Evolutionary conservation across 2,797 vertebrate species (phyloP), one percentile per base, ranked within the genome.

Genomic region (Knipowitschia caucasica): DNA sequence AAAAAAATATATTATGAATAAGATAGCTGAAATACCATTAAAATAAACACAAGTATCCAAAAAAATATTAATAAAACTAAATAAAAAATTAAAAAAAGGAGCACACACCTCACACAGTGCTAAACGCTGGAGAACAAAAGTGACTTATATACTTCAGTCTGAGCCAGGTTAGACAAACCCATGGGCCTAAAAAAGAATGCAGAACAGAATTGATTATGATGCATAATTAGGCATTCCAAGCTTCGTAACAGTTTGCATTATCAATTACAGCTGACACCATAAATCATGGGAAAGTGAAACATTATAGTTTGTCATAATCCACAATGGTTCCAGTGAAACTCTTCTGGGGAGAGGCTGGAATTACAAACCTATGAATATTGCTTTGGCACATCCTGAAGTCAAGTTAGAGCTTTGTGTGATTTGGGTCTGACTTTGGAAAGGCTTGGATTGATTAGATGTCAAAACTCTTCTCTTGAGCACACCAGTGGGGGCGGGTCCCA

Each of bases 261-360:
- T 60, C 47, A 35, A 60, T 73, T 56, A 30, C 45, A 55, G 66
- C 43, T 50, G 55, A 64, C 62, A 59, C 46, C 42, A 45, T 68
- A 69, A 82, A 69, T 81, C 70, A 78, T 43, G 84, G 71, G 71
- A 78, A 82, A 77, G 15, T 11, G 4, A 58, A 55, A 76, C 36
- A 15, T 58, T 46, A 45, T 64, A 47, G 69, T 53, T 23, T 71
- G 54, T 73, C 46, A 71, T 80, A 83, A 78, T 81, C 77, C 81
- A 71, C 59, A 71, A 59, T 73, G 51, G 53, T 80, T 80, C 67
- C 69, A 77, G 70, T 77, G 77, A 79, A 77, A 31, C 1, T 11
- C 56, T 62, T 46, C 44, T 59, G 62, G 56, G 25, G 55, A 60
- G 65, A 73, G 77, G 58, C 73, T 74, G 53, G 78, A 85, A 86